Evolutionary conservation across 2,888 invertebrate species (phyloP), one percentile per base, ranked within the genome.

Genomic region (Scrobipalpa atriplicella): DNA sequence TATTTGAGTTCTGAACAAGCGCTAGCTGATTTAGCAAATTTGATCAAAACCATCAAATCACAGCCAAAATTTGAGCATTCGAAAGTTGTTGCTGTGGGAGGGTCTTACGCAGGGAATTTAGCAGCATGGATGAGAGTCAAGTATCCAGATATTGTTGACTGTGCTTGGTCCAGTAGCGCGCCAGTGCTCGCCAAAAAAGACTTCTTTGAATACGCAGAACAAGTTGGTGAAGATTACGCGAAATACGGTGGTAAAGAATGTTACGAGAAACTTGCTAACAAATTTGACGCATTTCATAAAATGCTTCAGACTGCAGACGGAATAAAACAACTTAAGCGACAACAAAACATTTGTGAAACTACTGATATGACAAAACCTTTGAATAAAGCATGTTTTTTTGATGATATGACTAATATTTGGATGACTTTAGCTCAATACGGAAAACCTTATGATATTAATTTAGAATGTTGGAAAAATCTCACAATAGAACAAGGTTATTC

Each of bases 91-190:
- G 66, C 68, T 0, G 41, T 72, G 9, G 74, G 73, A 21, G 89
- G 88, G 2, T 92, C 92, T 2, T 93, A 93, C 69, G 78, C 90
- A 18, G 93, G 86, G 11, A 87, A 83, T 62, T 79, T 93, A 78
- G 93, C 92, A 0, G 82, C 87, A 18, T 93, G 93, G 93, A 76
- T 84, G 18, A 79, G 90, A 67, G 66, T 84, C 1, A 85, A 87
- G 69, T 92, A 92, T 71, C 93, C 93, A 1, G 85, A 92, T 70
- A 74, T 91, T 0, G 82, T 93, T 19, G 73, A 88, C 75, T 91
- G 88, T 6, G 91, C 90, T 0, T 73, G 89, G 52, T 87, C 93
- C 3, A 89, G 91, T 68, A 93, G 93, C 71, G 93, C 86, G 60
- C 93, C 93, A 7, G 58, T 73, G 1, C 29, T 71, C 9, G 72